Evolutionary conservation across 2,888 invertebrate genomes (phyloP).

Genomic region (Meiosimyza decipiens): DNA sequence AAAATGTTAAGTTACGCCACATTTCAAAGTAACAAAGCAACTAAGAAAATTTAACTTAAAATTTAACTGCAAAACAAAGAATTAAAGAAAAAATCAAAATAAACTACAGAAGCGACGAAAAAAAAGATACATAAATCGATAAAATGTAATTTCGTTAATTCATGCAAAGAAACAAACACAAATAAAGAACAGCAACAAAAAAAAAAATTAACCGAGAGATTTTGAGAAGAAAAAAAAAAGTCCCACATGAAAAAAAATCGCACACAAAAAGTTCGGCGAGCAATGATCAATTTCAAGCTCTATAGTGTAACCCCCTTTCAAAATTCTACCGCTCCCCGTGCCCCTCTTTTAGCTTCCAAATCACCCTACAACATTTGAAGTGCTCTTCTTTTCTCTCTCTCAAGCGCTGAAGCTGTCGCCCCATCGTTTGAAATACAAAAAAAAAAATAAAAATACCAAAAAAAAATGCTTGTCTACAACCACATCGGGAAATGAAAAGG

Average conservation of each 20-base stretch:
- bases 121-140: constrained; percentile 25
- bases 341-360: not conserved
- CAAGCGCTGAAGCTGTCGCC: too few relatives aligned
- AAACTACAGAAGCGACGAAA: constrained; percentile 8
- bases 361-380: too few relatives aligned
- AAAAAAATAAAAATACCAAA: not conserved
- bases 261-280: constrained; percentile 9
- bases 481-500: constrained; percentile 39
- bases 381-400: too few relatives aligned
- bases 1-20: not conserved
- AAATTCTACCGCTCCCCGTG: not conserved
- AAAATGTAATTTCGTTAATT: constrained; percentile 36
- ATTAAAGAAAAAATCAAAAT: not conserved
- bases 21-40: not conserved
- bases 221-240: constrained; percentile 36
- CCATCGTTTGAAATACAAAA: too few relatives aligned
- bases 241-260: constrained; percentile 33
- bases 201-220: constrained; percentile 32
- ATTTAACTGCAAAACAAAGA: not conserved
- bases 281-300: constrained; percentile 28
- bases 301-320: not conserved
- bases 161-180: constrained; percentile 22
- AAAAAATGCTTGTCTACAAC: constrained; percentile 25
- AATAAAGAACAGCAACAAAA: constrained; percentile 23
- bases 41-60: not conserved